Percentiles rank a stretch among this genome's conserved stretches.
Evolutionary conservation across 2,888 invertebrate species (phyloP).

Genomic region (Hydriomena furcata): DNA sequence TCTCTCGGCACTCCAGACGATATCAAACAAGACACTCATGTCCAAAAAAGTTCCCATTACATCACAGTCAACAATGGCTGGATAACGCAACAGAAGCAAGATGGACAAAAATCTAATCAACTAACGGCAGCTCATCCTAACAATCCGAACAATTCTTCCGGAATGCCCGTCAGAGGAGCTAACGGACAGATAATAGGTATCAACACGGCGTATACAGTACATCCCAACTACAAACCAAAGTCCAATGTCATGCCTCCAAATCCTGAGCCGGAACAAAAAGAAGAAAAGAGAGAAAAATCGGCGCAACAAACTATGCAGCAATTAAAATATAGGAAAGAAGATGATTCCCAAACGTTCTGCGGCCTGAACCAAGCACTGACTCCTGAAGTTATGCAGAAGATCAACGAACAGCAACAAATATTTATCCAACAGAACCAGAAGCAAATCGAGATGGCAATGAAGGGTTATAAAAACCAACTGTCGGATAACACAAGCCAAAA

Average conservation of each 20-base stretch:
- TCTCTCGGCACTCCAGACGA: constrained; percentile 57
- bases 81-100: constrained; percentile 71
- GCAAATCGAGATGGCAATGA: constrained; percentile 81
- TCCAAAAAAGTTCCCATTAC: constrained; percentile 73
- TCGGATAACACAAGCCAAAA: constrained; percentile 60
- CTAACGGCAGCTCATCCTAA: constrained; percentile 42
- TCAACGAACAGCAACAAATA: constrained; percentile 82
- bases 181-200: constrained; percentile 85
- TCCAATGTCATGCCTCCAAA: constrained; percentile 44
- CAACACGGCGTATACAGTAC: constrained; percentile 71
- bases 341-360: constrained; percentile 74
- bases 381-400: constrained; percentile 81
- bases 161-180: constrained; percentile 78
- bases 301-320: constrained; percentile 44
- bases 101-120: constrained; percentile 55
- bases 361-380: constrained; percentile 75
- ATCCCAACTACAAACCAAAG: constrained; percentile 55
- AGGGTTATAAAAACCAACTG: constrained; percentile 70
- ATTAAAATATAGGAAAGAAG: constrained; percentile 61
- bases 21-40: constrained; percentile 63
- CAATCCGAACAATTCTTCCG: constrained; percentile 47
- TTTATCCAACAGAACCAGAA: constrained; percentile 82
- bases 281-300: constrained; percentile 60
- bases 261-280: constrained; percentile 55
- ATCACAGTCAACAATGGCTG: constrained; percentile 77